Percentiles rank a stretch among this genome's conserved stretches.
These are phyloP conservation scores for Sinocyclocheilus rhinocerous DNA, from an alignment of 2,113 vertebrate species.

Conservation along the genomic window DNA sequence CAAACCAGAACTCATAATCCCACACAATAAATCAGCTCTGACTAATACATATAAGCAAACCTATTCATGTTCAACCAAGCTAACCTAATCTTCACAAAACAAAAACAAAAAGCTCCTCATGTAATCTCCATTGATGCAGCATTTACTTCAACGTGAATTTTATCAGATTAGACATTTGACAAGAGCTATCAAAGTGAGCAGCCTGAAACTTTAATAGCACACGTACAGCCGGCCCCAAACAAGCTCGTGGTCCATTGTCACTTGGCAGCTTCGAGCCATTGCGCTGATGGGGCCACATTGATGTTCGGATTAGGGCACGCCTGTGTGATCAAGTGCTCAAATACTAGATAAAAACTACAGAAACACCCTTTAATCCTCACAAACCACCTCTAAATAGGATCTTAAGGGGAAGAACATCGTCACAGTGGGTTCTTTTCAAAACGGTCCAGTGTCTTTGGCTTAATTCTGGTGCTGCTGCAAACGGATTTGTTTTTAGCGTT, in stretches of 20 bases:
- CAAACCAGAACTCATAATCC: constrained; percentile 69
- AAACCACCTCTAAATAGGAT: constrained; percentile 81
- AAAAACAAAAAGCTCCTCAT: constrained; percentile 68
- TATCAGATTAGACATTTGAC: constrained; percentile 90
- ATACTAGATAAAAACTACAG: constrained; percentile 89
- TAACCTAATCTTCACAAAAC: constrained; percentile 77
- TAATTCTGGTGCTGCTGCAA: constrained; percentile 45
- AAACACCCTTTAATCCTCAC: constrained; percentile 92
- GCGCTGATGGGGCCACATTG: constrained; percentile 90
- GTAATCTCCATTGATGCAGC: constrained; percentile 84
- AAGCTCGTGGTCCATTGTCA: constrained; percentile 78
- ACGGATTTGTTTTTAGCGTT: constrained; percentile 41
- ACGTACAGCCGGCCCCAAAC: constrained; percentile 79
- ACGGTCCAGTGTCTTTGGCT: constrained; percentile 53
- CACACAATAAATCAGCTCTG: constrained; percentile 72
- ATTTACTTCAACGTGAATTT: constrained; percentile 73
- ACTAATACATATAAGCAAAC: constrained; percentile 72
- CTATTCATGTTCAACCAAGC: constrained; percentile 73
- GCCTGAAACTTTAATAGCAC: constrained; percentile 82
- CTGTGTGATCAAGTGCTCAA: constrained; percentile 96
- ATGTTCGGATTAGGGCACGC: constrained; percentile 94
- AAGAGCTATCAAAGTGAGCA: constrained; percentile 92
- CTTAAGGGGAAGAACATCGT: constrained; percentile 57
- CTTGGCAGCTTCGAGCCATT: constrained; percentile 84
- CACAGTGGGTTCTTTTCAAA: constrained; percentile 46